Conservation (phyloP, 2,113 vertebrate genomes). For the Trogon surrucura region DNA sequence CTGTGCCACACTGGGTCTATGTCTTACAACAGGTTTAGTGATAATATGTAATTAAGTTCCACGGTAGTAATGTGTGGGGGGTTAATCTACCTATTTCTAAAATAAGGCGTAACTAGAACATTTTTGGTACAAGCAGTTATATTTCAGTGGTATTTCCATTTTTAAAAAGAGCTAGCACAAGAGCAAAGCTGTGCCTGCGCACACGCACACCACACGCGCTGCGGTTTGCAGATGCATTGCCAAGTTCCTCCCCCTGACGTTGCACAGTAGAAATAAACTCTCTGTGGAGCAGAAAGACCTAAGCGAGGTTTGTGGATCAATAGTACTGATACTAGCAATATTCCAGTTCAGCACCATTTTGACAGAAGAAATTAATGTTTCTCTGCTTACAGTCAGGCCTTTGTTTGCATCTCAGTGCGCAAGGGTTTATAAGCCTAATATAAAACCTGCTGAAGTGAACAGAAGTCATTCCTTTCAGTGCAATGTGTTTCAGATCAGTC, state of each 20-base stretch:
- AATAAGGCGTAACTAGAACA: not conserved
- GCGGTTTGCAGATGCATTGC: not conserved
- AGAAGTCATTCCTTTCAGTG: not conserved
- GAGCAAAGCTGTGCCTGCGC: not conserved
- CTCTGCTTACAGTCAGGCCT: not conserved
- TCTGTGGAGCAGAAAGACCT: not conserved
- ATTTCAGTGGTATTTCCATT: not conserved
- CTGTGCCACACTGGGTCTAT: not conserved
- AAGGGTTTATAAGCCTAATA: not conserved
- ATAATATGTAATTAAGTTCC: not conserved
- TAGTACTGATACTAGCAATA: not conserved
- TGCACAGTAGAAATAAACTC: fast-evolving
- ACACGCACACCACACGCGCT: fast-evolving
- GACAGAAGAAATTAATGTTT: constrained; percentile 2
- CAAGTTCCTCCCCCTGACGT: not conserved
- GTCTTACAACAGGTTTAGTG: not conserved
- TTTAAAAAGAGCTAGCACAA: not conserved
- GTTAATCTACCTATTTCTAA: not conserved
- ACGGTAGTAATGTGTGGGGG: not conserved
- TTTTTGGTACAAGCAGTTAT: not conserved
- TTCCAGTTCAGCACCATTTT: not conserved
- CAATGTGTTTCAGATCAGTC: not conserved
- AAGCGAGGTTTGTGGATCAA: not conserved
- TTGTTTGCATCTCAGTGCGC: not conserved
- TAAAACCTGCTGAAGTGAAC: not conserved